Conservation (phyloP, 1,140 invertebrate species). For the Drosophila orena region DNA sequence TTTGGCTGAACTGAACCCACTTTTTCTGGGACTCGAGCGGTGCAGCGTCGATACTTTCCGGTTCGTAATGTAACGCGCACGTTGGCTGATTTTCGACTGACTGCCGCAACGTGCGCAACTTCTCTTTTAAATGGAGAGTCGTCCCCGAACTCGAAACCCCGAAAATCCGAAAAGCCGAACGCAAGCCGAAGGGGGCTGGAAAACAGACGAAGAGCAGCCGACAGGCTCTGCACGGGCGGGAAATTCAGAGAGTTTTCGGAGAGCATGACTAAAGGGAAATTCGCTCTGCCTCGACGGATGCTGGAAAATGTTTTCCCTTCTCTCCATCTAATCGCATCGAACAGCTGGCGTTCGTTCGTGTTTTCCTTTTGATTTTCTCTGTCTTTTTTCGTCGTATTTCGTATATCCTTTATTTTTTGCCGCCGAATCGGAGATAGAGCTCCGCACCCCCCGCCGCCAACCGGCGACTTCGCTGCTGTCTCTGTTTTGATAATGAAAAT, state of each 20-base stretch:
- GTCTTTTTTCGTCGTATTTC: constrained; percentile 8
- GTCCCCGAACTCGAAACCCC: constrained; percentile 19
- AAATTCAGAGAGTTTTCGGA: constrained; percentile 11
- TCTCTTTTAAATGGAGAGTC: constrained; percentile 72
- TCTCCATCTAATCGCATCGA: constrained; percentile 54
- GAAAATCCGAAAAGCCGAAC: constrained; percentile 19
- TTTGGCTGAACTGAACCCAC: constrained; percentile 31
- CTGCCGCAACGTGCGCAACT: constrained; percentile 78
- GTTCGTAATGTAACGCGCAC: constrained; percentile 58
- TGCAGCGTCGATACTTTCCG: constrained; percentile 24
- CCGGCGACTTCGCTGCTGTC: constrained; percentile 50
- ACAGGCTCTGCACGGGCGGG: constrained; percentile 31
- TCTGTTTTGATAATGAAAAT: constrained; percentile 84
- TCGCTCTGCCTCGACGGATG: constrained; percentile 45
- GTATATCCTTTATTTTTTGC: constrained; percentile 42
- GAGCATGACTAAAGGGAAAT: constrained; percentile 49
- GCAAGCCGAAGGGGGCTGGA: constrained; percentile 4
- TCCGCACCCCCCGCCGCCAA: constrained; percentile 6
- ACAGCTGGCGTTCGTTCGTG: constrained; percentile 56
- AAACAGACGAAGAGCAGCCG: not conserved
- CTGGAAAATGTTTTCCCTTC: constrained; percentile 36
- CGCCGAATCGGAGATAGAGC: constrained; percentile 35
- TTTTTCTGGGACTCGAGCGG: constrained; percentile 14
- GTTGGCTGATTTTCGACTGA: constrained; percentile 76
- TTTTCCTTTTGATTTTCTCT: constrained; percentile 25